phyloP scores from a whole-genome alignment of 2,888 invertebrate species.

The Athalia rosae region DNA sequence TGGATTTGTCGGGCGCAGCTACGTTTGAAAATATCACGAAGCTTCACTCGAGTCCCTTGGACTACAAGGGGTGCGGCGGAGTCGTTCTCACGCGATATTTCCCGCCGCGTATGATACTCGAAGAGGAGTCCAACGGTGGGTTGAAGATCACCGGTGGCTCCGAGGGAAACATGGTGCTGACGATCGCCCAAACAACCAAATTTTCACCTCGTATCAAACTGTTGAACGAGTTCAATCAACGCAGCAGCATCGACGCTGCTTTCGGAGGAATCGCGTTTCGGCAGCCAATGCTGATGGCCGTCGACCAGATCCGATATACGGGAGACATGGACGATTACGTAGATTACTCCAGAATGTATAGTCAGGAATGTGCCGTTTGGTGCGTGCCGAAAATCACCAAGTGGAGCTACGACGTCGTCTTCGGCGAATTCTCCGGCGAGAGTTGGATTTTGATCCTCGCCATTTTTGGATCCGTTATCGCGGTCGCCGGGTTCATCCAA shows the following conservation, averaged over 20 bases:
- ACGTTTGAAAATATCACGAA: too few relatives aligned
- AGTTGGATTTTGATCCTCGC: slow-evolving; percentile 14
- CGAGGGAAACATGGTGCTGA: not conserved
- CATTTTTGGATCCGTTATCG: not conserved
- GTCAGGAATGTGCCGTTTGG: slow-evolving; percentile 3
- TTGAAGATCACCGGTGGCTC: not conserved
- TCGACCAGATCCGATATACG: not conserved
- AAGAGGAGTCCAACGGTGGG: not conserved
- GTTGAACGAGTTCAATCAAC: not conserved
- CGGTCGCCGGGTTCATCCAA: not conserved
- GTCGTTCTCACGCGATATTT: not conserved
- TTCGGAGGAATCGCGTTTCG: not conserved
- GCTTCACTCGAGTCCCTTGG: too few relatives aligned
- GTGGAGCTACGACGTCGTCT: not conserved
- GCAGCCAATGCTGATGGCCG: not conserved
- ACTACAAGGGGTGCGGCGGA: not conserved
- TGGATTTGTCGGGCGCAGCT: too few relatives aligned
- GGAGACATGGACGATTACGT: not conserved
- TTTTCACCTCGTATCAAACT: not conserved
- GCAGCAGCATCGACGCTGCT: not conserved
- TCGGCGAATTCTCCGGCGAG: not conserved
- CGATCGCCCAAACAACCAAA: not conserved
- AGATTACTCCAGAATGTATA: not conserved
- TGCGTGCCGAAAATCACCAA: not conserved
- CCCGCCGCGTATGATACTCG: not conserved